Conservation (phyloP, 1,140 invertebrate species). For the Ctenoplectra terminalis region DNA sequence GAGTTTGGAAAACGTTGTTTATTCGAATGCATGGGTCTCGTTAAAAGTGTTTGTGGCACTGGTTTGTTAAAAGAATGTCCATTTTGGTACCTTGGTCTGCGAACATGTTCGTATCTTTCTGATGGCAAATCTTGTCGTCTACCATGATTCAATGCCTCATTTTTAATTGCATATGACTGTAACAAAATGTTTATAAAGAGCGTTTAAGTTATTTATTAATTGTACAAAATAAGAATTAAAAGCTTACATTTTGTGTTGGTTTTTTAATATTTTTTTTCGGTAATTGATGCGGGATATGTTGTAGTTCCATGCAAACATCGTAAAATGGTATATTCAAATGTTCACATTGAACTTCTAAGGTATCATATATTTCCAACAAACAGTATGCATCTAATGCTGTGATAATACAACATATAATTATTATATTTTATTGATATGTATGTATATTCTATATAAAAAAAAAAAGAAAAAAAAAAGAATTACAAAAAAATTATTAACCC, state of each 20-base stretch:
- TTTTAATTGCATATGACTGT: not conserved
- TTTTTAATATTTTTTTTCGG: constrained; percentile 77
- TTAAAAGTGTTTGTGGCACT: not conserved
- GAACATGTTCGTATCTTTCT: not conserved
- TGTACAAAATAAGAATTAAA: too few species aligned
- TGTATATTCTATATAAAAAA: not conserved
- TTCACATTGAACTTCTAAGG: constrained; percentile 82
- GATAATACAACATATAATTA: constrained; percentile 60
- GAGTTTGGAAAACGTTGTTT: not conserved
- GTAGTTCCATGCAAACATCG: constrained; percentile 84
- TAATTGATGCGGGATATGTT: constrained; percentile 72
- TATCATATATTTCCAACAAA: constrained; percentile 89
- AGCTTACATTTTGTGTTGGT: constrained; percentile 45
- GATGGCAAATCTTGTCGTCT: not conserved
- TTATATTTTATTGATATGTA: not conserved
- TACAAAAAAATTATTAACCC: too few species aligned
- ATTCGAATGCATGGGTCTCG: not conserved
- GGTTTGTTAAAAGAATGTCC: not conserved
- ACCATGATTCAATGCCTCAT: too few species aligned
- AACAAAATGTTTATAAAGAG: constrained; percentile 16
- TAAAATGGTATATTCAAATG: constrained; percentile 84
- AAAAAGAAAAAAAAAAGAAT: too few species aligned
- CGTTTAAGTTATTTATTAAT: not conserved
- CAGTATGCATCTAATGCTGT: constrained; percentile 91
- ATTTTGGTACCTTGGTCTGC: not conserved